Base-by-base conservation (phyloP, 2,888 invertebrate genomes). In the Spodoptera littoralis region DNA sequence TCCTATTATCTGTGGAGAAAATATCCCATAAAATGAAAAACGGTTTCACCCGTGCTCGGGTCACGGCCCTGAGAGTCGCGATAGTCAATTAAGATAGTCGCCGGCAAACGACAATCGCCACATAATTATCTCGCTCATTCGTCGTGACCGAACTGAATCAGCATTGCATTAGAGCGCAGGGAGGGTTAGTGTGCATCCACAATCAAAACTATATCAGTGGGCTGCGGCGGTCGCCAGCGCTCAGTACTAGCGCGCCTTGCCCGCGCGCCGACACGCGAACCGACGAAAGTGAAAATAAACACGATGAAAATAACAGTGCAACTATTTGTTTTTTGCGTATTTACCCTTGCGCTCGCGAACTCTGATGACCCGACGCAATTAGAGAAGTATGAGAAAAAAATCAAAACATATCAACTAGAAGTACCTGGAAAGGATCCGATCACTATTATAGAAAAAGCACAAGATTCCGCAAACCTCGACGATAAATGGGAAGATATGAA, bases 401-500 rank as follows among this genome's bases (percentile, higher is more conserved):
- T 94, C 18, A 95, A 93, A 72, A 92, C 94, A 0, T 96, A 95
- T 80, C 92, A 95, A 80, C 77, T 96, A 47, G 92, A 95, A 62
- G 95, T 96, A 49, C 96, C 95, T 1, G 95, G 95, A 66, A 95
- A 95, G 36, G 88, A 93, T 18, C 95, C 96, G 0, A 95, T 96
- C 22, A 94, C 95, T 1, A 95, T 96, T 36, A 90, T 96, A 63
- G 96, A 96, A 86, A 94, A 94, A 30, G 89, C 70, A 43, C 60
- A 64, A 0, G 79, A 76, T 48, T 3, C 41, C 4, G 60, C 87
- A 48, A 81, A 86, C 55, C 71, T 76, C 11, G 68, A 77, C 5
- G 71, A 77, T 22, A 80, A 86, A 59, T 88, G 88, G 85, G 85
- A 87, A 60, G 85, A 88, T 52, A 77, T 85, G 8, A 62, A 80